These are phyloP conservation scores for Gibbula magus DNA, from an alignment of 2,888 invertebrate genomes.

Conservation along the genomic window DNA sequence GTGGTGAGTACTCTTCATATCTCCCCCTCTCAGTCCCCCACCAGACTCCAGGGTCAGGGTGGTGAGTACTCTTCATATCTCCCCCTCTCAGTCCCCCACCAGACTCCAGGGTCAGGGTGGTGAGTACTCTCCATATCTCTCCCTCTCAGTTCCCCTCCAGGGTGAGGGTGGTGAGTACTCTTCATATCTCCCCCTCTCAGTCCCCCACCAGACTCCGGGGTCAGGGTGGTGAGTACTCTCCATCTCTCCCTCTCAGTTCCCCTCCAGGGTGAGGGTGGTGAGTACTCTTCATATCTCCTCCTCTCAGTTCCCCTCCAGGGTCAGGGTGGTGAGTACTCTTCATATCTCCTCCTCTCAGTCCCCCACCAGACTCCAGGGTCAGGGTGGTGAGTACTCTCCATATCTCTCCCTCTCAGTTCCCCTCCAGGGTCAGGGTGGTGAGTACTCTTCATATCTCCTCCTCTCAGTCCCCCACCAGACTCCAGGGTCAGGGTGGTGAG, in stretches of 20 bases:
- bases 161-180: too few species aligned
- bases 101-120: constrained; percentile 26
- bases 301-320: background rate
- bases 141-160: too few species aligned
- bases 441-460: background rate
- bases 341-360: constrained; percentile 27
- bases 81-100: too few species aligned
- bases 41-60: too few species aligned
- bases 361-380: background rate
- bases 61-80: too few species aligned
- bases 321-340: background rate
- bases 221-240: too few species aligned
- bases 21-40: too few species aligned
- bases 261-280: constrained; percentile 18
- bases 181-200: too few species aligned
- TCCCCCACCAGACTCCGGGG: too few species aligned
- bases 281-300: constrained; percentile 26
- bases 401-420: background rate
- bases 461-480: constrained; percentile 31
- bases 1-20: constrained; percentile 24
- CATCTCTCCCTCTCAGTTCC: too few species aligned
- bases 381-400: background rate
- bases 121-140: too few species aligned
- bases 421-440: constrained; percentile 38
- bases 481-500: background rate